Percentiles rank a stretch among this genome's conserved stretches.
These are phyloP conservation scores for Sterrhoptilus dennistouni DNA, from an alignment of 2,113 vertebrate species.

Conservation along the genomic window DNA sequence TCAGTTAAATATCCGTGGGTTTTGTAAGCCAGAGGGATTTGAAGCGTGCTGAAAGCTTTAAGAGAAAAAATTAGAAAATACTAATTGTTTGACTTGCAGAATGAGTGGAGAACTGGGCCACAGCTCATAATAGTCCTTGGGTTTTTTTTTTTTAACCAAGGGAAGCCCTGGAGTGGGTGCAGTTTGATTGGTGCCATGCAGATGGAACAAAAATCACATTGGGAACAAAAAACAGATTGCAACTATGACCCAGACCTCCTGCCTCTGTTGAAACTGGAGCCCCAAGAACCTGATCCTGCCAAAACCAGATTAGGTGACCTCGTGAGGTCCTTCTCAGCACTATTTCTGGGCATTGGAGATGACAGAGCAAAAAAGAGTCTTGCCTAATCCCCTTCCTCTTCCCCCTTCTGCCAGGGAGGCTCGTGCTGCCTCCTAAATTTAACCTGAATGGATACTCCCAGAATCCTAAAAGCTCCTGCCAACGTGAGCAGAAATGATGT, in stretches of 20 bases:
- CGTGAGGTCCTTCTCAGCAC: background rate
- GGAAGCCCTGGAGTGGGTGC: background rate
- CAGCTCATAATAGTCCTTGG: background rate
- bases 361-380: background rate
- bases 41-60: background rate
- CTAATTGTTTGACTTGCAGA: background rate
- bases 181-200: background rate
- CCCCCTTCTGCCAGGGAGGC: background rate
- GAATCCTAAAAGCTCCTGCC: background rate
- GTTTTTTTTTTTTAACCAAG: background rate
- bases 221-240: background rate
- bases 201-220: background rate
- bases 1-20: background rate
- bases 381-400: background rate
- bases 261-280: background rate
- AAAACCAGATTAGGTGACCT: background rate
- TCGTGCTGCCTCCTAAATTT: rapidly evolving
- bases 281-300: background rate
- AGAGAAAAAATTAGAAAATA: background rate
- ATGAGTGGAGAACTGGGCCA: background rate
- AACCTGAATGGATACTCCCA: background rate
- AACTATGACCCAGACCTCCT: background rate
- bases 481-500: rapidly evolving
- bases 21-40: background rate
- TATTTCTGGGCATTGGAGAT: background rate